A percentile compares a stretch with the other conserved stretches of the same genome.
Conservation (phyloP, 1,140 invertebrate genomes). For the Battus philenor region DNA sequence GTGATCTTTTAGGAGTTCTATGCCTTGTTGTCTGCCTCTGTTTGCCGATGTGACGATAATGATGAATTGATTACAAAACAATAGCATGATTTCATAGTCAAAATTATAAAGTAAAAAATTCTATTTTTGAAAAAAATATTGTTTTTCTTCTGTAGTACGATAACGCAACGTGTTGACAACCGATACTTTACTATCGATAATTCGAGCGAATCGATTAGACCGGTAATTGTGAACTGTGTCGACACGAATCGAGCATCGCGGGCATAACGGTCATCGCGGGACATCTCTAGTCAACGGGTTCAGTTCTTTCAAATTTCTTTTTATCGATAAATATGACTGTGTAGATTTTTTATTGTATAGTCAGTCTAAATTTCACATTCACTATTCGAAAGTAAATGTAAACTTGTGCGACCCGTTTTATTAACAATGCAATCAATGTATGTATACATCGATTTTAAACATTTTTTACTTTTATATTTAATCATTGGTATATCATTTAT, state of each 20-base stretch:
- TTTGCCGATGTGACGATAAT: too few species aligned
- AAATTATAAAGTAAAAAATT: too few species aligned
- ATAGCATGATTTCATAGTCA: too few species aligned
- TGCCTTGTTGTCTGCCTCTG: too few species aligned
- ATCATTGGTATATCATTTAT: too few species aligned
- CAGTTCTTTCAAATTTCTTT: not conserved
- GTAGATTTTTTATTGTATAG: not conserved
- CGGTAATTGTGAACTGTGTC: slow-evolving; percentile 4
- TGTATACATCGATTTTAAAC: not conserved
- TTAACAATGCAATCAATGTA: slow-evolving; percentile 3
- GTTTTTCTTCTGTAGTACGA: too few species aligned
- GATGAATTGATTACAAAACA: too few species aligned
- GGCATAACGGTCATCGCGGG: slow-evolving; percentile 4
- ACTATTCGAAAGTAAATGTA: slow-evolving; percentile 8
- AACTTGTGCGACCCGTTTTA: not conserved
- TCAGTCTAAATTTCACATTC: slow-evolving; percentile 9
- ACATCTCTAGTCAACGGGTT: slow-evolving; percentile 4
- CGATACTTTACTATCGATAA: not conserved
- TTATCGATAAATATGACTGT: not conserved
- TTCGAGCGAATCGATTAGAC: slow-evolving; percentile 3
- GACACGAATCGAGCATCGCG: slow-evolving; percentile 6
- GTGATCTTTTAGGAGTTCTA: too few species aligned
- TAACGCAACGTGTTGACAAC: too few species aligned
- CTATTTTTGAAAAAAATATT: too few species aligned
- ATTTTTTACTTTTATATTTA: too few species aligned